phyloP scores from a whole-genome alignment of 2,888 invertebrate genomes.

The Pachycephus smyrnensis region DNA sequence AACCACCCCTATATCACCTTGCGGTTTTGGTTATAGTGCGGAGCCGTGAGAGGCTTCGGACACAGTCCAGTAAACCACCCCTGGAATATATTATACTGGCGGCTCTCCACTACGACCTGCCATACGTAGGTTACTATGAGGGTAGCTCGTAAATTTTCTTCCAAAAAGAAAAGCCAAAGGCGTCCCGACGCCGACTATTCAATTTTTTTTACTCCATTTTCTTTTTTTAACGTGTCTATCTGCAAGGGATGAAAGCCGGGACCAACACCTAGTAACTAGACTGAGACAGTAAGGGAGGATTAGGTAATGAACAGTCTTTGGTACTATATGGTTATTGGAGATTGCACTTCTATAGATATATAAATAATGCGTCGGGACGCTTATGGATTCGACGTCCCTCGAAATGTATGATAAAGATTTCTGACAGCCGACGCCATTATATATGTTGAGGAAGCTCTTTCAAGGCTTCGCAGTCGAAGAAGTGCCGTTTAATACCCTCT shows the following conservation, averaged over 20 bases:
- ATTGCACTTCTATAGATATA: background rate
- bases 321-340: background rate
- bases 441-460: background rate
- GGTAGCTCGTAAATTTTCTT: background rate
- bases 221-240: conserved; percentile 2
- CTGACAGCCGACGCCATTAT: background rate
- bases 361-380: background rate
- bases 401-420: background rate
- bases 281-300: background rate
- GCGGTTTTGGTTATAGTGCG: conserved; percentile 43
- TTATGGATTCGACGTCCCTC: background rate
- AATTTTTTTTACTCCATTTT: conserved; percentile 11
- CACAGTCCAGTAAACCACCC: conserved; percentile 40
- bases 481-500: background rate
- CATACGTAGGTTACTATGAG: conserved; percentile 17
- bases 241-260: background rate
- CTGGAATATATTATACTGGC: conserved; percentile 38
- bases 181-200: conserved; percentile 14
- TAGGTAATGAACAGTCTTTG: background rate
- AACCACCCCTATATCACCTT: conserved; percentile 49
- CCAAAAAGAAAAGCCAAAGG: conserved; percentile 9
- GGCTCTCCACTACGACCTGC: background rate
- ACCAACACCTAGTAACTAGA: background rate
- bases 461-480: background rate
- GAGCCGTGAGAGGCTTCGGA: conserved; percentile 23